These are phyloP conservation scores for Mythimna albipuncta DNA, from an alignment of 2,888 invertebrate genomes.

Conservation along the genomic window DNA sequence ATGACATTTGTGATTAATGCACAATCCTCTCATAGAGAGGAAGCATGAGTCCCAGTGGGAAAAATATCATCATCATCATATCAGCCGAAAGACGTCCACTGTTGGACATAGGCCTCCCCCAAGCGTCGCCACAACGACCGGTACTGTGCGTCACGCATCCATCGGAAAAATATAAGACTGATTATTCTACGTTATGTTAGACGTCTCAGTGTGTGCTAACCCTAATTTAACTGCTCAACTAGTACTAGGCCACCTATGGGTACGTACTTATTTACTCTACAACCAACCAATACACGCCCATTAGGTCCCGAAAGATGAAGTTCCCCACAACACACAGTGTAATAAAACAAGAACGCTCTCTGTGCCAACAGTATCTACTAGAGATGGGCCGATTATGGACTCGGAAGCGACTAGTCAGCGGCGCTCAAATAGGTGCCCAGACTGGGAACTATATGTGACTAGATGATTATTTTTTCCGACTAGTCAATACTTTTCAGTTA, in stretches of 20 bases:
- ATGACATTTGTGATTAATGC: no score
- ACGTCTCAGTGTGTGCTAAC: not conserved
- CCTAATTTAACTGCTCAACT: not conserved
- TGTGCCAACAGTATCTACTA: constrained; percentile 40
- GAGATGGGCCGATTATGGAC: not conserved
- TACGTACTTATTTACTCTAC: not conserved
- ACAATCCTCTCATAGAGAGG: no score
- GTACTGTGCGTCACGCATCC: no score
- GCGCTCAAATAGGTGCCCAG: not conserved
- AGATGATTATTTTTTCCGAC: not conserved
- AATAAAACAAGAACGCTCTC: constrained; percentile 36
- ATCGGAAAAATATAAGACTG: no score
- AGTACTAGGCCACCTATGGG: not conserved
- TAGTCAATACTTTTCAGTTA: not conserved
- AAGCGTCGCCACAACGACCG: no score
- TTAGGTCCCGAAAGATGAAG: constrained; percentile 9
- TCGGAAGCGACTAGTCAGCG: not conserved
- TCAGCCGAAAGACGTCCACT: no score
- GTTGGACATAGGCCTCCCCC: no score
- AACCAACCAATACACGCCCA: not conserved
- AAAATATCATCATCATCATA: no score
- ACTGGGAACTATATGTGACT: not conserved
- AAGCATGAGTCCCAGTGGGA: no score
- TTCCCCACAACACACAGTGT: constrained; percentile 11
- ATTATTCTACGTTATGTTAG: no score